Conservation (phyloP, 1,140 invertebrate species). For the Pogonognathellus flavescens region DNA sequence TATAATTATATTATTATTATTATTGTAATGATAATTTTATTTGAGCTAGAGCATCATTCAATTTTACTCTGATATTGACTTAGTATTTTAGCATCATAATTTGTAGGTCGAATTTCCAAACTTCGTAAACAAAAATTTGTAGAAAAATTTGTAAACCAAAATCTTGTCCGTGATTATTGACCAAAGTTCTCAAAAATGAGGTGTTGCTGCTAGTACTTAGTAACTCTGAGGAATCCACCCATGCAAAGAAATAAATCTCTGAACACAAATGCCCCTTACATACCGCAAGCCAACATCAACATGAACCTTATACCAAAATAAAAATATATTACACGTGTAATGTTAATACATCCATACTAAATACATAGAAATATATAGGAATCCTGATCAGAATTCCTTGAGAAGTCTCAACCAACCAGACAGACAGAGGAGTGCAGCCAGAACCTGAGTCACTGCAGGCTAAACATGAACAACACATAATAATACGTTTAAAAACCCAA, state of each 20-base stretch:
- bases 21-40: no score
- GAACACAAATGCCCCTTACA: not conserved
- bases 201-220: not conserved
- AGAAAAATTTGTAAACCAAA: no score
- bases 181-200: no score
- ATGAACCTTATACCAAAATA: not conserved
- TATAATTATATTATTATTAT: no score
- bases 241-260: conserved; percentile 13
- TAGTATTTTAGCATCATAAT: no score
- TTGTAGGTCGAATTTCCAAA: no score
- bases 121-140: no score
- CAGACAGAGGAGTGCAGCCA: not conserved
- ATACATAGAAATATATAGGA: not conserved
- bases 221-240: not conserved
- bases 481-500: conserved; percentile 50
- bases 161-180: not conserved
- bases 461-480: conserved; percentile 40
- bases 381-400: conserved; percentile 2
- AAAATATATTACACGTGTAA: not conserved
- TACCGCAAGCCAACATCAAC: not conserved
- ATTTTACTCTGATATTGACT: no score
- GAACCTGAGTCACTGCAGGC: conserved; percentile 17
- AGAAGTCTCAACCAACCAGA: not conserved
- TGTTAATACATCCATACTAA: not conserved
- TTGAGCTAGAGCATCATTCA: no score